A percentile compares a stretch with the other conserved stretches of the same genome.
These are phyloP conservation scores for Azorinus chamasolen DNA, from an alignment of 2,888 invertebrate genomes.

Conservation along the genomic window DNA sequence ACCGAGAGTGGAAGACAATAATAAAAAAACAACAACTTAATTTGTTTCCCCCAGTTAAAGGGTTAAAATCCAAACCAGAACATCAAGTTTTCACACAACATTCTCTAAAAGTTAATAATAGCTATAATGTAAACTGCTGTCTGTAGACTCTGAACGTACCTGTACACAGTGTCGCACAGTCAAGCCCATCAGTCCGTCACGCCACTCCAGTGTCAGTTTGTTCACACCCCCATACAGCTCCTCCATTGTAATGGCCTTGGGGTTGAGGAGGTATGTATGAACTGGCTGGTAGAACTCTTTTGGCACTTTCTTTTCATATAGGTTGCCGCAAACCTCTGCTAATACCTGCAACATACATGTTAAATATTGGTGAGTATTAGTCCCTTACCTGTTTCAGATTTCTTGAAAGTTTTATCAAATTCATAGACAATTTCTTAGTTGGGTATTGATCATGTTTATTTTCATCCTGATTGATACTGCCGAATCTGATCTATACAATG, in stretches of 20 bases:
- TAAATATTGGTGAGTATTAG: neutral
- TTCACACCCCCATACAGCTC: slow-evolving; percentile 96
- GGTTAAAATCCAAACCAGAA: too few species aligned
- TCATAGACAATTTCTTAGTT: neutral
- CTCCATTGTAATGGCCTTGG: slow-evolving; percentile 95
- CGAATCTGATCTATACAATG: too few species aligned
- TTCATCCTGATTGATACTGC: too few species aligned
- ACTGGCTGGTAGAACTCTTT: slow-evolving; percentile 91
- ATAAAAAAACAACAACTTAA: too few species aligned
- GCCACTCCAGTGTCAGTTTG: slow-evolving; percentile 95
- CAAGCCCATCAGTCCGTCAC: slow-evolving; percentile 93
- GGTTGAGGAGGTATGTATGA: slow-evolving; percentile 93
- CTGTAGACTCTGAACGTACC: too few species aligned
- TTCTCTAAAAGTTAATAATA: too few species aligned
- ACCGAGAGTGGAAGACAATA: too few species aligned
- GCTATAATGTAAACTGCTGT: too few species aligned
- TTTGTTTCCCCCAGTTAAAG: too few species aligned
- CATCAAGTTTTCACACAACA: too few species aligned
- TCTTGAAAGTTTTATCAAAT: neutral
- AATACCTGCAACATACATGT: slow-evolving; percentile 88
- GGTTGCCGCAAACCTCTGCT: slow-evolving; percentile 90
- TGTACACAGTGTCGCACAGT: slow-evolving; percentile 89
- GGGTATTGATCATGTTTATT: too few species aligned
- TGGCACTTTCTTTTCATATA: slow-evolving; percentile 89
- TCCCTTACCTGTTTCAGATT: neutral